Evolutionary conservation across 1,140 invertebrate species (phyloP).

Genomic region (Aphidius gifuensis): DNA sequence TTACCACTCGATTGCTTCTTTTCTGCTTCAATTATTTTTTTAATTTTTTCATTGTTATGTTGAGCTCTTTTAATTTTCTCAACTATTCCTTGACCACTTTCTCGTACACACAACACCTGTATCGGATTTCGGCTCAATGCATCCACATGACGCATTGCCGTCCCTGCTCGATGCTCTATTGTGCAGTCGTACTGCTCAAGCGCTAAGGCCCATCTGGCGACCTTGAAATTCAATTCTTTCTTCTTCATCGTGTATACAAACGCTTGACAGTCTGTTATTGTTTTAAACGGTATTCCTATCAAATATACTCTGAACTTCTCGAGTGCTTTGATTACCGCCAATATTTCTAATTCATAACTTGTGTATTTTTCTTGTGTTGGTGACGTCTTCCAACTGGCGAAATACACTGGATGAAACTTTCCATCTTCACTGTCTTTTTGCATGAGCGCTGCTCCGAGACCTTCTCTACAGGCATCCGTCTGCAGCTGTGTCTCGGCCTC

Average conservation of each 20-base stretch:
- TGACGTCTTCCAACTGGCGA: constrained; percentile 22
- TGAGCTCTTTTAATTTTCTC: constrained; percentile 13
- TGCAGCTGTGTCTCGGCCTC: constrained; percentile 28
- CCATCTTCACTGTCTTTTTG: constrained; percentile 26
- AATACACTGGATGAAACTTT: constrained; percentile 26
- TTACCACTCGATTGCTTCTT: constrained; percentile 9
- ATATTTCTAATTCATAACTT: constrained; percentile 28
- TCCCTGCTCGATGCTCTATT: constrained; percentile 31
- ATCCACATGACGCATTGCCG: constrained; percentile 36
- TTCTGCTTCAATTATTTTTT: constrained; percentile 6
- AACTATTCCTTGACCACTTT: neutral
- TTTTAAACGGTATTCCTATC: constrained; percentile 47
- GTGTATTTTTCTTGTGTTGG: constrained; percentile 21
- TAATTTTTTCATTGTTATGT: constrained; percentile 1
- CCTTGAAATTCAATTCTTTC: constrained; percentile 32
- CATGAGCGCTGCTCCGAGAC: constrained; percentile 35
- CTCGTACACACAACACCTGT: constrained; percentile 1
- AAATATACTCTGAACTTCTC: constrained; percentile 54
- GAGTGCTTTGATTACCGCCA: constrained; percentile 24
- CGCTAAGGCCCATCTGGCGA: constrained; percentile 36
- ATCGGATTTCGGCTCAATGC: constrained; percentile 36
- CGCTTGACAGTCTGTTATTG: constrained; percentile 19
- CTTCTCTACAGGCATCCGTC: constrained; percentile 38
- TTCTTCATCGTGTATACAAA: constrained; percentile 39
- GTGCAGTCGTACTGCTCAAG: constrained; percentile 34